Evolutionary conservation across 2,797 vertebrate species (phyloP).

Genomic region (Coracias cyanogaster): DNA sequence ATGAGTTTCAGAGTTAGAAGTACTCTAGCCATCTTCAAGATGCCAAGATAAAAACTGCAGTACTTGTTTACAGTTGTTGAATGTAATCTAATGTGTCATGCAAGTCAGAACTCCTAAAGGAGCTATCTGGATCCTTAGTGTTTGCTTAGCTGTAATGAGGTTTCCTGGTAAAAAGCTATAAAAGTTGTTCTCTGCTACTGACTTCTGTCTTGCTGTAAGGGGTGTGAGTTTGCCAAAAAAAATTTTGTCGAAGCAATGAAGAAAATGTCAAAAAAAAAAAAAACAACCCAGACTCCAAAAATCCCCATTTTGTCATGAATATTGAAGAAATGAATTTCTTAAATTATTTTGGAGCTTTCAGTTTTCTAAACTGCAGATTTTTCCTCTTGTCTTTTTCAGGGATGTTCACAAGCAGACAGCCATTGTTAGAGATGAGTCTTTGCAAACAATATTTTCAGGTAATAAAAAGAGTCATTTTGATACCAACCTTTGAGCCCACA

Average conservation of each 20-base stretch:
- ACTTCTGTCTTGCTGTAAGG: neutral
- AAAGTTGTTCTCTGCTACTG: neutral
- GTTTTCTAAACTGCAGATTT: neutral
- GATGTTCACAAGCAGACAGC: slow-evolving; percentile 91
- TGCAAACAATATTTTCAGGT: slow-evolving; percentile 92
- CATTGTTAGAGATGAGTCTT: slow-evolving; percentile 93
- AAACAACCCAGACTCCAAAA: neutral
- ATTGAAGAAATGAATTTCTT: neutral
- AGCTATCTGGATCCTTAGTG: neutral
- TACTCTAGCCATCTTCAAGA: neutral
- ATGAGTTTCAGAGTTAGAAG: neutral
- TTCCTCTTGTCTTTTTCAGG: slow-evolving; percentile 78
- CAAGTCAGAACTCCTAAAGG: neutral
- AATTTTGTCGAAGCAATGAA: neutral
- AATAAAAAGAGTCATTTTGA: slow-evolving; percentile 2
- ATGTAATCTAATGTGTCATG: neutral
- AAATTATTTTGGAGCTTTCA: neutral
- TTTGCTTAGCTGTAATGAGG: slow-evolving; percentile 3
- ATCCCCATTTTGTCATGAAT: neutral
- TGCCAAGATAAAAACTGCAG: neutral
- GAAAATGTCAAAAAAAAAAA: neutral
- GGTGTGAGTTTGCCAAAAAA: neutral
- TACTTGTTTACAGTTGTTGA: neutral
- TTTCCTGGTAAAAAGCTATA: neutral
- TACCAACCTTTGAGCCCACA: neutral